phyloP scores from a whole-genome alignment of 2,797 vertebrate species.

The Salmo trutta region DNA sequence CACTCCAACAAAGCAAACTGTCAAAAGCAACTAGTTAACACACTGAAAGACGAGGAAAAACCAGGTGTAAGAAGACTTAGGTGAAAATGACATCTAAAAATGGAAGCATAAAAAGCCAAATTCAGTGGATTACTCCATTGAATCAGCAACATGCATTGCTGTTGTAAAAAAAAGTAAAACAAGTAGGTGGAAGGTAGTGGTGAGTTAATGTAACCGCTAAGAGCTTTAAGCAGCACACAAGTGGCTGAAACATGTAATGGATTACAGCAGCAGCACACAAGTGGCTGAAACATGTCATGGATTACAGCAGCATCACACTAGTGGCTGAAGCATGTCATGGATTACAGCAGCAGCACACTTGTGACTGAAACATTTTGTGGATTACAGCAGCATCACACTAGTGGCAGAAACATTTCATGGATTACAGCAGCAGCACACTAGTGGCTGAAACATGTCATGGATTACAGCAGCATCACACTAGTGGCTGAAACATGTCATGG shows the following conservation, averaged over 20 bases:
- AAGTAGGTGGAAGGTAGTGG: conserved; percentile 13
- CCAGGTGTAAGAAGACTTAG: conserved; percentile 18
- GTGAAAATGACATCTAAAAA: conserved; percentile 1
- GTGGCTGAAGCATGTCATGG: too few relatives aligned
- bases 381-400: too few relatives aligned
- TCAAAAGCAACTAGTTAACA: conserved; percentile 29
- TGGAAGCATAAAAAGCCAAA: conserved; percentile 16
- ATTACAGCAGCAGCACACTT: too few relatives aligned
- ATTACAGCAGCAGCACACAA: conserved; percentile 73
- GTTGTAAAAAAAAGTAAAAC: conserved; percentile 22
- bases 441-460: too few relatives aligned
- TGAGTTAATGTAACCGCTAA: conserved; percentile 36
- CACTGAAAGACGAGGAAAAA: neutral
- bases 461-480: too few relatives aligned
- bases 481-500: too few relatives aligned
- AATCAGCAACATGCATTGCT: conserved; percentile 58
- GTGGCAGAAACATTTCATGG: too few relatives aligned
- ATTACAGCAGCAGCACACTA: too few relatives aligned
- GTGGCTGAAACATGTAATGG: conserved; percentile 46
- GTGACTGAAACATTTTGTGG: too few relatives aligned
- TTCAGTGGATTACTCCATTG: conserved; percentile 1
- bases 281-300: too few relatives aligned
- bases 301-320: too few relatives aligned
- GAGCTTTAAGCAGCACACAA: conserved; percentile 37
- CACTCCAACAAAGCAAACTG: conserved; percentile 34